A percentile compares a stretch with the other conserved stretches of the same genome.
Conservation (phyloP, 2,888 invertebrate genomes). For the Reticulitermes lucifugus region DNA sequence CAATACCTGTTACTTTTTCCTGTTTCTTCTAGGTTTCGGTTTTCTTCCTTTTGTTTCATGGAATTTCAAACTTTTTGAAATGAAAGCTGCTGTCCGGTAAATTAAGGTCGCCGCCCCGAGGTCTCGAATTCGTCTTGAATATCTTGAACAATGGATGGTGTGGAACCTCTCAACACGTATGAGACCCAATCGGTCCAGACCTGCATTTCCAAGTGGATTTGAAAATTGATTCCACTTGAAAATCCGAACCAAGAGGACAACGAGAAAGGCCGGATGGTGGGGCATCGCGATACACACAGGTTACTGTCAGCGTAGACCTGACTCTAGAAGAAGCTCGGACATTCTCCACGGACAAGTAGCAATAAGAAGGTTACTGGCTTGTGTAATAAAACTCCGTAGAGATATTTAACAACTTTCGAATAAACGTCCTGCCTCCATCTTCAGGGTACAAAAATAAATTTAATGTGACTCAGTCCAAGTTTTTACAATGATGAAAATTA, state of each 20-base stretch:
- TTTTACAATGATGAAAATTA: no score
- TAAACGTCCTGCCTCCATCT: no score
- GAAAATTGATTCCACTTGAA: constrained; percentile 54
- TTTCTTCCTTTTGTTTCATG: neutral
- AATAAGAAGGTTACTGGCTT: no score
- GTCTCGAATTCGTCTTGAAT: constrained; percentile 28
- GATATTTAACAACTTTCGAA: no score
- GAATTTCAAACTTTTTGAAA: neutral
- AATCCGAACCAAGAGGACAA: constrained; percentile 46
- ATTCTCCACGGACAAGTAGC: no score
- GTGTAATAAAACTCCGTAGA: no score
- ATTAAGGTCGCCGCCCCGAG: neutral
- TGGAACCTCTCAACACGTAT: constrained; percentile 23
- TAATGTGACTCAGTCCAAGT: no score
- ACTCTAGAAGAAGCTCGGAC: neutral
- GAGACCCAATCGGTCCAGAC: neutral
- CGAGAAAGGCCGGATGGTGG: constrained; percentile 26
- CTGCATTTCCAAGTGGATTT: constrained; percentile 53
- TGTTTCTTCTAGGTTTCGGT: neutral
- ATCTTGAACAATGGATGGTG: neutral
- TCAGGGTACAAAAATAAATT: no score
- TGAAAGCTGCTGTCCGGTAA: neutral
- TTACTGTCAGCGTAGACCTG: neutral
- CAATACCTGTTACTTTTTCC: neutral
- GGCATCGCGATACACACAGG: neutral